Conservation (phyloP, 2,888 invertebrate genomes). For the Autographa gamma region DNA sequence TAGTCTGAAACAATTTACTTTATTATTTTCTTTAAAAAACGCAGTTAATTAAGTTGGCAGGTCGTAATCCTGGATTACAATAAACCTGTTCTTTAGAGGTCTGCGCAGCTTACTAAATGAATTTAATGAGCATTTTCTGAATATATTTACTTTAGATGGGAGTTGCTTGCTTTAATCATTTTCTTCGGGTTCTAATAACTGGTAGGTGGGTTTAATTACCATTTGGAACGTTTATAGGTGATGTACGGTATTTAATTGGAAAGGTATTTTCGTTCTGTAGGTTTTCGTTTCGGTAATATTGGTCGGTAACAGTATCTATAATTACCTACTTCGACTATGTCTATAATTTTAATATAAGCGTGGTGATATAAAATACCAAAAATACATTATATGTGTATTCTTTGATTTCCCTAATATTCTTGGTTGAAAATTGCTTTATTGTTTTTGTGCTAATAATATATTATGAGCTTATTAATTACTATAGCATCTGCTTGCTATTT, state of each 20-base stretch:
- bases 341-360: too few species aligned
- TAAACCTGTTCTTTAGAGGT: conserved; percentile 66
- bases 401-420: too few species aligned
- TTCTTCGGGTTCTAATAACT: conserved; percentile 14
- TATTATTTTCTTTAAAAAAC: conserved; percentile 56
- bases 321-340: too few species aligned
- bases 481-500: too few species aligned
- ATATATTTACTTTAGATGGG: conserved; percentile 58
- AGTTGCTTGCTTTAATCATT: conserved; percentile 48
- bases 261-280: too few species aligned
- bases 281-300: too few species aligned
- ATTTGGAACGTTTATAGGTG: background rate
- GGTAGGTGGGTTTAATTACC: background rate
- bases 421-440: too few species aligned
- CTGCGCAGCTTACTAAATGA: conserved; percentile 64
- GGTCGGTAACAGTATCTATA: too few species aligned
- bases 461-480: too few species aligned
- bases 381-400: too few species aligned
- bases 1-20: conserved; percentile 36
- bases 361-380: too few species aligned
- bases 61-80: conserved; percentile 60
- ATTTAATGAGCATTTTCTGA: conserved; percentile 67
- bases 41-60: conserved; percentile 56
- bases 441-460: too few species aligned
- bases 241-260: background rate